Base-by-base conservation (phyloP, 2,888 invertebrate species). In the Diarsia dahlii region DNA sequence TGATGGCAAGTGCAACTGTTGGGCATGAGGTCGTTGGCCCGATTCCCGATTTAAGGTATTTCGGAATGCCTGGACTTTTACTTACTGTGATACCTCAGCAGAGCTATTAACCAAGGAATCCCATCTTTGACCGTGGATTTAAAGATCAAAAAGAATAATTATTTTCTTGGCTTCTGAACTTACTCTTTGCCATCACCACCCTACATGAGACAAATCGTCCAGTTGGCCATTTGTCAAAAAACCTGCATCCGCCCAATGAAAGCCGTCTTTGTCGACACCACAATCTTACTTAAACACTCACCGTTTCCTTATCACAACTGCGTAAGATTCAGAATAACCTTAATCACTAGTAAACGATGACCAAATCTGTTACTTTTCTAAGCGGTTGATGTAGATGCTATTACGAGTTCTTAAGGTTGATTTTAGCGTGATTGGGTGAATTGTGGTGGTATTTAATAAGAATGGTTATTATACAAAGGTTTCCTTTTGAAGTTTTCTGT, bases 191-290 rank as follows among this genome's bases (percentile, higher is more conserved):
- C 87, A 76, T 76, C 84, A 84, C 93, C 95, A 95, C 96, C 95
- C 95, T 92, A 91, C 93, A 90, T 92, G 95, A 95, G 96, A 96
- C 96, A 96, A 96, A 96, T 96, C 95, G 95, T 90, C 94, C 92
- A 92, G 93, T 93, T 94, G 94, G 95, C 95, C 96, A 96, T 96
- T 96, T 96, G 94, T 96, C 96, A 96, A 95, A 96, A 96, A 95
- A 95, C 95, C 95, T 96, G 95, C 95, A 95, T 96, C 96, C 96
- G 96, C 93, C 92, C 90, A 89, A 91, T 93, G 94, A 94, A 95
- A 96, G 94, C 94, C 93, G 93, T 91, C 92, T 94, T 95, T 95
- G 94, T 95, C 78, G 85, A 86, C 85, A 75, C 71, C 80, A 85
- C 91, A 91, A 89, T 84, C 75, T 84, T 89, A 85, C 79, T 69